A percentile compares a stretch with the other conserved stretches of the same genome.
These are phyloP conservation scores for Salminus brasiliensis DNA, from an alignment of 2,113 vertebrate genomes.

Conservation along the genomic window DNA sequence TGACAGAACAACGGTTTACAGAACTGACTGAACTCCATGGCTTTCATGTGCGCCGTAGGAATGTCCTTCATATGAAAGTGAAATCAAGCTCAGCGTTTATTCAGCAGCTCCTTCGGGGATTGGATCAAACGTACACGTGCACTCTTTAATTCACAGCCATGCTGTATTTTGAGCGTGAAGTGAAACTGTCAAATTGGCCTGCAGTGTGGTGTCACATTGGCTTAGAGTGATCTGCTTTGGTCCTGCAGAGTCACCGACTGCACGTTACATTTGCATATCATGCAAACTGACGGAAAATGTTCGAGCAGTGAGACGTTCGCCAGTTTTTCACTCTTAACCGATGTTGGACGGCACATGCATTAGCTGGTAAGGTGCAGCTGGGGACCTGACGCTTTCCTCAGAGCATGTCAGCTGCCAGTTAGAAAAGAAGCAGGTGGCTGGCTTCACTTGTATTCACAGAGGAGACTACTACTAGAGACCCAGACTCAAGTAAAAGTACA, in stretches of 20 bases:
- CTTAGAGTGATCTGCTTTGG: neutral
- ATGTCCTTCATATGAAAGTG: neutral
- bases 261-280: neutral
- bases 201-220: neutral
- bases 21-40: neutral
- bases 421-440: too few species aligned
- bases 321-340: too few species aligned
- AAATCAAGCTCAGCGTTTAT: neutral
- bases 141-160: conserved; percentile 1
- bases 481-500: too few species aligned
- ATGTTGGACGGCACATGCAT: too few species aligned
- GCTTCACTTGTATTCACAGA: too few species aligned
- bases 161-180: neutral
- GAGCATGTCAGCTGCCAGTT: too few species aligned
- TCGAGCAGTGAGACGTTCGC: neutral
- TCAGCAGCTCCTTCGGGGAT: neutral
- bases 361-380: too few species aligned
- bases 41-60: neutral
- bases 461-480: too few species aligned
- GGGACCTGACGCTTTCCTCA: too few species aligned
- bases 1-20: neutral
- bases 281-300: neutral
- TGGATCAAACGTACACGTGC: neutral
- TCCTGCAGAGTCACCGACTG: neutral
- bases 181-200: neutral